phyloP scores from a whole-genome alignment of 2,797 vertebrate genomes.

The Bradypodion ventrale region DNA sequence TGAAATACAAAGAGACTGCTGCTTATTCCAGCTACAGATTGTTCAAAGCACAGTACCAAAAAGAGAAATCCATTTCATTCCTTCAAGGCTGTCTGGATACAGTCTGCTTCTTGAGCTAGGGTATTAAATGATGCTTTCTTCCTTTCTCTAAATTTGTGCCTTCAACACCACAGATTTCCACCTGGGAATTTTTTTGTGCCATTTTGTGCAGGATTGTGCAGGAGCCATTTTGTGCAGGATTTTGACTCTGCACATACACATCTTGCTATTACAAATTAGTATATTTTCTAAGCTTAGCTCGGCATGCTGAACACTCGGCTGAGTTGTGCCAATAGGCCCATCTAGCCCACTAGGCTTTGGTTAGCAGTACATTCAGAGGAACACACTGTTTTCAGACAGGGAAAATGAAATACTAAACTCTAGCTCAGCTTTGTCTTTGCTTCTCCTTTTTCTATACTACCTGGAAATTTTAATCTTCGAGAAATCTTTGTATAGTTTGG shows the following conservation, averaged over 20 bases:
- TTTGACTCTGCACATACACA: not conserved
- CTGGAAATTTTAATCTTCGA: no score
- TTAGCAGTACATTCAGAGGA: no score
- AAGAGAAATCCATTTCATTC: not conserved
- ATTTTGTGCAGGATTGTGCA: not conserved
- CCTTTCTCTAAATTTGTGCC: no score
- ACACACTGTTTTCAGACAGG: no score
- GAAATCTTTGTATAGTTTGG: no score
- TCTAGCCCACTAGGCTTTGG: not conserved
- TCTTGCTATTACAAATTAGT: not conserved
- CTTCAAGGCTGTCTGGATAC: not conserved
- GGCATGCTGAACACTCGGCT: not conserved
- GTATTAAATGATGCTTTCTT: not conserved
- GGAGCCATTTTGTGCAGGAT: not conserved
- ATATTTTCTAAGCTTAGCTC: not conserved
- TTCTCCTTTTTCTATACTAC: no score
- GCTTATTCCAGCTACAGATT: slow-evolving; percentile 21
- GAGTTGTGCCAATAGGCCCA: not conserved
- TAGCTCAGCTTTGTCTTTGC: no score
- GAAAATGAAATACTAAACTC: no score
- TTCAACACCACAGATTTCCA: not conserved
- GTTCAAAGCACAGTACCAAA: not conserved
- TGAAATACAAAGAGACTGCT: slow-evolving; percentile 54
- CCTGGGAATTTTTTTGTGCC: not conserved
- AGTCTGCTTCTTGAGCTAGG: not conserved